Base-by-base conservation (phyloP, 2,113 vertebrate species). In the Talpa occidentalis region DNA sequence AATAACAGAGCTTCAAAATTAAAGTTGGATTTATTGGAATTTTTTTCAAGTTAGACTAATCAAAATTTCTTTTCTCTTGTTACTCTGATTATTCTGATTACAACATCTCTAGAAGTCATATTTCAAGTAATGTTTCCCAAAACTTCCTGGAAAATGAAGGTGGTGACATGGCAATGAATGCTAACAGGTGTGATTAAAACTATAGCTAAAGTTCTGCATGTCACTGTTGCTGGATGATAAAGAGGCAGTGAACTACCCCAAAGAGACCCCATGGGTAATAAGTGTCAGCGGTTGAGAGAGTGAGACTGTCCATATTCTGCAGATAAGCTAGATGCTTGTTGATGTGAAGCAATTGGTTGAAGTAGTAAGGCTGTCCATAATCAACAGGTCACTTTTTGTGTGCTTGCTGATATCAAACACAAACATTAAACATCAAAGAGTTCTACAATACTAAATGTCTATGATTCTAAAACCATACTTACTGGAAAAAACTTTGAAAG, bases 1-100 rank as follows among this genome's bases (percentile, higher is more conserved):
- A 90, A 95, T 44, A 92, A 81, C 11, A 82, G 4, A 91, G 15
- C 12, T 74, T 80, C 60, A 93, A 60, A 95, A 80, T 93, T 74
- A 59, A 90, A 83, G 22, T 69, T 79, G 6, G 88, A 80, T 79
- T 42, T 67, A 16, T 91, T 59, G 30, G 37, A 76, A 17, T 69
- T 62, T 74, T 59, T 79, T 79, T 86, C 60, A 83, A 93, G 24
- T 81, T 78, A 88, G 35, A 86, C 19, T 52, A 83, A 89, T 47
- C 32, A 10, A 92, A 64, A 77, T 42, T 28, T 81, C 2, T 54
- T 78, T 93, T 88, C 3, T 85, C 42, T 52, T 44, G 11, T 93
- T 70, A 66, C 78, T 73, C 60, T 84, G 37, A 70, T 90, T 91
- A 52, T 84, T 40, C 8, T 72, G 12, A n/a, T n/a, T n/a, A n/a